These are phyloP conservation scores for Sebastes minor DNA, from an alignment of 2,797 vertebrate genomes.

Conservation along the genomic window DNA sequence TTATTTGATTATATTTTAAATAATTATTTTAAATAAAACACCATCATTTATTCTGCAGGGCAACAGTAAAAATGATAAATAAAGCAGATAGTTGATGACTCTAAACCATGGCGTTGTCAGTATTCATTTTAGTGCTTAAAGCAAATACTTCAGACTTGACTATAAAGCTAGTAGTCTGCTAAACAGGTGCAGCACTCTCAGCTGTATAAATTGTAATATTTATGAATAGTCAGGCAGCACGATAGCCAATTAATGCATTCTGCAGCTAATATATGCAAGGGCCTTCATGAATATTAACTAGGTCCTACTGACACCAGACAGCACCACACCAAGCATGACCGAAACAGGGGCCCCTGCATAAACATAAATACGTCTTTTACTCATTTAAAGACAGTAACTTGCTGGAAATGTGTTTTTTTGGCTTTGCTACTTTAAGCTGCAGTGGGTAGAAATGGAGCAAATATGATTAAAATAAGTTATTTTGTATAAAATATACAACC, in stretches of 20 bases:
- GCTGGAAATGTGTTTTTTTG: not conserved
- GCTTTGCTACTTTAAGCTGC: not conserved
- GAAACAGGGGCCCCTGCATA: not conserved
- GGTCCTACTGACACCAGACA: conserved; percentile 18
- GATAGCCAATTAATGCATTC: conserved; percentile 38
- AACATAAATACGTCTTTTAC: conserved; percentile 7
- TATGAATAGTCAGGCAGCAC: conserved; percentile 14
- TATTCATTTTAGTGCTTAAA: not conserved
- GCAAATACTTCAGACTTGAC: not conserved
- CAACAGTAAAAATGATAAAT: not conserved
- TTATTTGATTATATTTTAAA: not conserved
- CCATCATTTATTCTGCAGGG: not conserved
- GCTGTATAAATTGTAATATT: conserved; percentile 4
- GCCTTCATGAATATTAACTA: conserved; percentile 49
- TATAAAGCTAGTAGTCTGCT: not conserved
- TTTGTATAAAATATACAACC: too few species aligned
- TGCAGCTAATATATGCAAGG: conserved; percentile 41
- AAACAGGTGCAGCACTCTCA: conserved; percentile 14
- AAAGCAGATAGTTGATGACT: not conserved
- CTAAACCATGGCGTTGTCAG: not conserved
- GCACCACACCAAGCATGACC: not conserved
- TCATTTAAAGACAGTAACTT: not conserved
- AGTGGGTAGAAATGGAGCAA: too few species aligned
- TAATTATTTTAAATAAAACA: not conserved
- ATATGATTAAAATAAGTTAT: too few species aligned